phyloP scores from a whole-genome alignment of 1,140 invertebrate genomes.

The Bombus waltoni region DNA sequence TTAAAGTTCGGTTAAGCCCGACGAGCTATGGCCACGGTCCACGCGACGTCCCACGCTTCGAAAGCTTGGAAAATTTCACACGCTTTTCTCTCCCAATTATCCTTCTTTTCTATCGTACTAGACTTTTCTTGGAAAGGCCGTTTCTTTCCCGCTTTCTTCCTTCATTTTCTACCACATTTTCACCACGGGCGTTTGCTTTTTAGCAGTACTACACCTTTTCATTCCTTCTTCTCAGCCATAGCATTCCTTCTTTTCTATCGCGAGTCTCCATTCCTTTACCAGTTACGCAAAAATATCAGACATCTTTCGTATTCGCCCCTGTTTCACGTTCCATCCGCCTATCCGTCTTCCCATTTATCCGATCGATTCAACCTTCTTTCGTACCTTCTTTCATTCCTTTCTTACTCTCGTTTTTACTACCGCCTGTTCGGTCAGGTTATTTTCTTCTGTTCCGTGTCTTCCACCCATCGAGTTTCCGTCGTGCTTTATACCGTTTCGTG shows the following conservation, averaged over 20 bases:
- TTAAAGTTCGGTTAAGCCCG: too few species aligned
- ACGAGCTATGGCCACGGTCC: conserved; percentile 53
- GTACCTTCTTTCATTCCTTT: neutral
- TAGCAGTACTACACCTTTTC: neutral
- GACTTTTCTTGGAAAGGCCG: neutral
- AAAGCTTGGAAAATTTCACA: conserved; percentile 5
- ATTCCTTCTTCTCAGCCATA: neutral
- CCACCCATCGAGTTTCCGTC: neutral
- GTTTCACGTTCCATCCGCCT: neutral
- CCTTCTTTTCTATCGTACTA: neutral
- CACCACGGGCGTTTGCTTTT: too few species aligned
- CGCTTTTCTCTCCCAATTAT: too few species aligned
- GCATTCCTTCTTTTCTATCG: neutral
- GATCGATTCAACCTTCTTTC: neutral
- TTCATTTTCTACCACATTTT: neutral
- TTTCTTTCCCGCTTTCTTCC: neutral
- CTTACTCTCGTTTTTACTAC: neutral
- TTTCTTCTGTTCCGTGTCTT: neutral
- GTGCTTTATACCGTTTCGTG: neutral
- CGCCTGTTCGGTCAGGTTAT: neutral
- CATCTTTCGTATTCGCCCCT: neutral
- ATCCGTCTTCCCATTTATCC: neutral
- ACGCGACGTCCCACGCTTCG: conserved; percentile 46
- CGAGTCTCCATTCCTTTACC: neutral
- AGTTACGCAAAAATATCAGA: neutral